These are phyloP conservation scores for Drosophila baimaii DNA, from an alignment of 1,140 invertebrate species.

Conservation along the genomic window DNA sequence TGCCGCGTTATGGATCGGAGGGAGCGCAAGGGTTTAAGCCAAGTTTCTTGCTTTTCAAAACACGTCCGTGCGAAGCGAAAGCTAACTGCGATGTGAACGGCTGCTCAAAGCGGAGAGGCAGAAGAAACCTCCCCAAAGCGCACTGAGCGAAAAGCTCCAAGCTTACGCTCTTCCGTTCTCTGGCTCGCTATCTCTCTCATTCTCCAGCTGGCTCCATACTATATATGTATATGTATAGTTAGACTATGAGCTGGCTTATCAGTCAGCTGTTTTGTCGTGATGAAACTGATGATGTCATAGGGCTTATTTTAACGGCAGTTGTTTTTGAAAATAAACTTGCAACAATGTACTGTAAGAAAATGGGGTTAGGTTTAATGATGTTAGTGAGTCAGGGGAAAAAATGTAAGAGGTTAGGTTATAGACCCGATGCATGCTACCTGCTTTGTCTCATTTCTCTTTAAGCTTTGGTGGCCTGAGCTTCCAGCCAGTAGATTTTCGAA, in stretches of 20 bases:
- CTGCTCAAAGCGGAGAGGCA: not conserved
- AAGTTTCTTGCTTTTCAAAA: conserved; percentile 2
- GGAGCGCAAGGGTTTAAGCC: conserved; percentile 39
- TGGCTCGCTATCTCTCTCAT: not conserved
- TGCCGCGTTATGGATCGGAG: conserved; percentile 29
- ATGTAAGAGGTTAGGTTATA: not conserved
- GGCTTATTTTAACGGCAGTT: conserved; percentile 8
- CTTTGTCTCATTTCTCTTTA: too few species aligned
- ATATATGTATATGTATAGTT: too few species aligned
- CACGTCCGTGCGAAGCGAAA: conserved; percentile 59
- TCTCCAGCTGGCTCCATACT: conserved; percentile 3
- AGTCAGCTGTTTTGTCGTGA: conserved; percentile 30
- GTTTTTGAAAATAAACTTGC: conserved; percentile 7
- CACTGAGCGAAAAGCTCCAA: conserved; percentile 8
- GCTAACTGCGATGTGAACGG: conserved; percentile 55
- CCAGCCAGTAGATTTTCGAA: too few species aligned
- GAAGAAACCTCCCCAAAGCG: conserved; percentile 43
- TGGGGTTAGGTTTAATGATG: not conserved
- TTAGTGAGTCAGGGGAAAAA: not conserved
- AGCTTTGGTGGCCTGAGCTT: too few species aligned
- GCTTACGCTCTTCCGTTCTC: not conserved
- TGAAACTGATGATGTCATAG: conserved; percentile 40
- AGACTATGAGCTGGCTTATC: conserved; percentile 29
- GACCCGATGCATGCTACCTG: too few species aligned
- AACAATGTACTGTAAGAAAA: conserved; percentile 1